A percentile compares a stretch with the other conserved stretches of the same genome.
Conservation (phyloP, 2,113 vertebrate genomes). For the Ondatra zibethicus region DNA sequence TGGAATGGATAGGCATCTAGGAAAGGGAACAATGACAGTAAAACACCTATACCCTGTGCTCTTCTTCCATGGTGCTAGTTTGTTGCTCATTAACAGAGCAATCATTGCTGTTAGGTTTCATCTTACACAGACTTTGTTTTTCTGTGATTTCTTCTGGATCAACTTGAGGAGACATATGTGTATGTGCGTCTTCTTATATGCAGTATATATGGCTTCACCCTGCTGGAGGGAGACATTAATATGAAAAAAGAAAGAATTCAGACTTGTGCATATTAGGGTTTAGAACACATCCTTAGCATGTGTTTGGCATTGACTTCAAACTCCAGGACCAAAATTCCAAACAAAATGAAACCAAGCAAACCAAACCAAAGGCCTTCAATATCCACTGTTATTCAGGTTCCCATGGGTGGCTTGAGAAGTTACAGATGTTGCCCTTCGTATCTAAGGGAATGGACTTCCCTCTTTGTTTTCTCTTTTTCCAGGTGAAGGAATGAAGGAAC, state of each 20-base stretch:
- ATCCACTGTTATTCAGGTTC: not conserved
- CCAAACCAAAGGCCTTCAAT: not conserved
- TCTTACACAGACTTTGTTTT: not conserved
- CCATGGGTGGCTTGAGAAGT: not conserved
- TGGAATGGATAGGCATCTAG: not conserved
- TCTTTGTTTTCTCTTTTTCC: not conserved
- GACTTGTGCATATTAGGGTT: not conserved
- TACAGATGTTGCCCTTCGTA: not conserved
- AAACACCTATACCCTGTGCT: accelerated
- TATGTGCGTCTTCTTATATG: not conserved
- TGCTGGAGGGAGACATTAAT: not conserved
- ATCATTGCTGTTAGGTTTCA: not conserved
- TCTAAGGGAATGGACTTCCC: not conserved
- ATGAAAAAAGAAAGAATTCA: not conserved
- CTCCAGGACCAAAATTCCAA: not conserved
- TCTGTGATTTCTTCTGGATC: not conserved
- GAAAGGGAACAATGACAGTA: not conserved
- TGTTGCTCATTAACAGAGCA: not conserved
- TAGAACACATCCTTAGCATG: not conserved
- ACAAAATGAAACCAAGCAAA: not conserved
- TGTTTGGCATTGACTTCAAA: not conserved
- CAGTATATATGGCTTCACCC: not conserved
- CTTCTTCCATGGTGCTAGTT: not conserved
- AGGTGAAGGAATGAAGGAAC: not conserved
- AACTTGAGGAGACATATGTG: not conserved